Percentiles rank a stretch among this genome's conserved stretches.
These are phyloP conservation scores for Pristiophorus japonicus DNA, from an alignment of 2,113 vertebrate genomes.

Conservation along the genomic window DNA sequence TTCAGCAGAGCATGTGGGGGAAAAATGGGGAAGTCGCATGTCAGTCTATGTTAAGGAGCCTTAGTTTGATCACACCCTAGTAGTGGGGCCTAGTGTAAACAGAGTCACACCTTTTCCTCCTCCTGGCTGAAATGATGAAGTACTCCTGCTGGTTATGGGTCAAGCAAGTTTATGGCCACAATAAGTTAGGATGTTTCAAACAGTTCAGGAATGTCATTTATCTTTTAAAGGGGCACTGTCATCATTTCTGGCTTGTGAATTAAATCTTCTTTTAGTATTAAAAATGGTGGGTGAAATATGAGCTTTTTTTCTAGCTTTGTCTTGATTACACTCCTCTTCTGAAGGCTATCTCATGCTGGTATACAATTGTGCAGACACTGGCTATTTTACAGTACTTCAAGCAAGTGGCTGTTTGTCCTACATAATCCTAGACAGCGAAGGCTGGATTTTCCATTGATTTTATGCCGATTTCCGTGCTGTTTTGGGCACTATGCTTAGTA, in stretches of 20 bases:
- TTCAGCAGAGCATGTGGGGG: not conserved
- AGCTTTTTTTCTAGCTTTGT: not conserved
- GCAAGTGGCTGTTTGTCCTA: not conserved
- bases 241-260: not conserved
- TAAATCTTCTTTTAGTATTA: not conserved
- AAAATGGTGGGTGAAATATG: not conserved
- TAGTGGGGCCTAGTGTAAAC: not conserved
- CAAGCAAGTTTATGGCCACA: constrained; percentile 28
- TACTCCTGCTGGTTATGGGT: constrained; percentile 8
- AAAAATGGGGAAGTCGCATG: not conserved
- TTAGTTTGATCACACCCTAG: constrained; percentile 31
- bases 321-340: not conserved
- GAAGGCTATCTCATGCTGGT: not conserved
- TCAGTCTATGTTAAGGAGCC: not conserved
- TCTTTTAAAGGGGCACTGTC: constrained; percentile 8
- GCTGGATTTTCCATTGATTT: not conserved
- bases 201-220: constrained; percentile 21
- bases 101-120: constrained; percentile 14
- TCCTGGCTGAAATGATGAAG: constrained; percentile 19
- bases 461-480: not conserved
- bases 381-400: not conserved
- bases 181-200: constrained; percentile 1
- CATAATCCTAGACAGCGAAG: not conserved
- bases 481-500: not conserved
- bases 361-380: not conserved